Conservation (phyloP, 2,113 vertebrate genomes). For the Nipponia nippon region DNA sequence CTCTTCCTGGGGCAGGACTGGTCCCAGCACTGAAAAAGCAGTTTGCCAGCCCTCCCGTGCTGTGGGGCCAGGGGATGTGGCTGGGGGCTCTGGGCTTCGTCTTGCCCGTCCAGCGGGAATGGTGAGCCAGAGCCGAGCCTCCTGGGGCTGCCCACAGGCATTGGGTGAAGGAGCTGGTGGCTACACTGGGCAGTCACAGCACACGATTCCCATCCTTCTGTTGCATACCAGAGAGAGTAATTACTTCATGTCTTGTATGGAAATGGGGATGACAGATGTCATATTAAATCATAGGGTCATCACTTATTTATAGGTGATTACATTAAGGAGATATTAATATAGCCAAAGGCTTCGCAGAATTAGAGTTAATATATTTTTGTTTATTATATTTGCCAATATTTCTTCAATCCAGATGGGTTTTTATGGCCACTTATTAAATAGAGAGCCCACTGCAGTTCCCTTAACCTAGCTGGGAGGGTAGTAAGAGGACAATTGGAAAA, state of each 20-base stretch:
- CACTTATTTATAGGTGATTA: slow-evolving; percentile 82
- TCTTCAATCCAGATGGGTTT: background rate
- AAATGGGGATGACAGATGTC: slow-evolving; percentile 63
- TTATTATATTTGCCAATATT: slow-evolving; percentile 43
- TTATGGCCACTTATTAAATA: slow-evolving; percentile 28
- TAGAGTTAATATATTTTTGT: slow-evolving; percentile 75
- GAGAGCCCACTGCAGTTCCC: background rate
- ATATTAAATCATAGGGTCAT: slow-evolving; percentile 72
- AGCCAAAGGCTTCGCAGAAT: slow-evolving; percentile 69
- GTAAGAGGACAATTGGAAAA: background rate
- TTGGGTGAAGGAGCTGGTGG: background rate
- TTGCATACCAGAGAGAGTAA: background rate
- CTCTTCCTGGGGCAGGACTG: background rate
- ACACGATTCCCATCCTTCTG: background rate
- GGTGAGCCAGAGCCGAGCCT: background rate
- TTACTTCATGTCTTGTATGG: background rate
- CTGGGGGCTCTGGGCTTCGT: background rate
- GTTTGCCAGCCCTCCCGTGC: too few relatives aligned
- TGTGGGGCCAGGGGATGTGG: too few relatives aligned
- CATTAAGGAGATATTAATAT: slow-evolving; percentile 81
- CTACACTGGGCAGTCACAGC: rapidly evolving
- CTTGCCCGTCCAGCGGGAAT: rapidly evolving
- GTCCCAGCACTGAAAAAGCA: background rate
- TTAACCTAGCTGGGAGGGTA: background rate
- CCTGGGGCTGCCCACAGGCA: rapidly evolving